phyloP scores from a whole-genome alignment of 2,888 invertebrate genomes.

The Hoplodrina ambigua region DNA sequence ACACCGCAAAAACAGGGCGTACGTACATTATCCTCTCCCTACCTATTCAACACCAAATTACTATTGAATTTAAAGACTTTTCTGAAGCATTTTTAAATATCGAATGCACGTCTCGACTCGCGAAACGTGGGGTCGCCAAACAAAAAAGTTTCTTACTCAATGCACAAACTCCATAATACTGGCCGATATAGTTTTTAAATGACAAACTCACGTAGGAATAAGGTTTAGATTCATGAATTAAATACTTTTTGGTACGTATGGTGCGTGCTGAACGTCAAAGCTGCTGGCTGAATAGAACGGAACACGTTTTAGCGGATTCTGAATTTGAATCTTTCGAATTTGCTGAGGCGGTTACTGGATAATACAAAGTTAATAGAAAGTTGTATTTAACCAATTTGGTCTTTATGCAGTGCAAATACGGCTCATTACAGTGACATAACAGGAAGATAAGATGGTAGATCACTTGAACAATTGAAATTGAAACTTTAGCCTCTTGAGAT shows the following conservation, averaged over 20 bases:
- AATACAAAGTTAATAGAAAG: constrained; percentile 35
- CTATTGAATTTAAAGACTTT: constrained; percentile 89
- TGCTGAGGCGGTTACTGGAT: constrained; percentile 61
- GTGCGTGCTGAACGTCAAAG: constrained; percentile 77
- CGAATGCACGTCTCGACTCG: constrained; percentile 81
- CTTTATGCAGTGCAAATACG: constrained; percentile 45
- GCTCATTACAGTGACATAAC: constrained; percentile 11
- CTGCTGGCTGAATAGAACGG: constrained; percentile 77
- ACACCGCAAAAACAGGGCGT: constrained; percentile 89
- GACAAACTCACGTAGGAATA: constrained; percentile 75
- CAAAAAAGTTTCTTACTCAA: constrained; percentile 73
- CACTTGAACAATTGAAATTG: constrained; percentile 36
- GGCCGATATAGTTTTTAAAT: constrained; percentile 68
- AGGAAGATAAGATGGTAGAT: constrained; percentile 24
- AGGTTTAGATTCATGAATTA: constrained; percentile 79
- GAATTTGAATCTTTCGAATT: constrained; percentile 73
- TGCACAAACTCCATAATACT: constrained; percentile 60
- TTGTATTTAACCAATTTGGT: constrained; percentile 21
- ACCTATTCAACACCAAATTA: constrained; percentile 85
- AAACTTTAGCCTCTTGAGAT: constrained; percentile 41
- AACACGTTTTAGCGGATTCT: constrained; percentile 83
- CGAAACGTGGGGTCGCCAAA: constrained; percentile 71
- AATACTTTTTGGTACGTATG: constrained; percentile 70
- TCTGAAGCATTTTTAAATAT: constrained; percentile 86
- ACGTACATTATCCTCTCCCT: constrained; percentile 84